These are phyloP conservation scores for Synergus itoensis DNA, from an alignment of 2,888 invertebrate species.

Conservation along the genomic window DNA sequence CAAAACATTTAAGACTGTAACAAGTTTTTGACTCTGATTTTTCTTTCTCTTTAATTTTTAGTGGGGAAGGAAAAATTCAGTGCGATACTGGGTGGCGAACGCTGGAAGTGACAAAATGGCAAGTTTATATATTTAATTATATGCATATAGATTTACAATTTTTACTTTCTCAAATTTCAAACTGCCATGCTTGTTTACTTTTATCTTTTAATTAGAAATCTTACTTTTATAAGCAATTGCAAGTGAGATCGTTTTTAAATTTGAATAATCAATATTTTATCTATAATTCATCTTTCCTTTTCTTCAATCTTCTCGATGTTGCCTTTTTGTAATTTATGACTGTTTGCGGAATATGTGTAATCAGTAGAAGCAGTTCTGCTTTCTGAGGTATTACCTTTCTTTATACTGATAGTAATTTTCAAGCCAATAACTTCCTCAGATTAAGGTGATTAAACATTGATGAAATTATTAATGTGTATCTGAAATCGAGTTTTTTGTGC, in stretches of 20 bases:
- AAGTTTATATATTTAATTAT: conserved; percentile 15
- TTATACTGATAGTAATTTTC: background rate
- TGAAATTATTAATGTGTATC: background rate
- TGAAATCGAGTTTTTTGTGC: background rate
- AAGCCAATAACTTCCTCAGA: background rate
- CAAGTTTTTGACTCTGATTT: background rate
- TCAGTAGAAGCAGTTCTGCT: background rate
- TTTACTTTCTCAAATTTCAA: background rate
- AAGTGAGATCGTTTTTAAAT: background rate
- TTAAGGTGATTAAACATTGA: background rate
- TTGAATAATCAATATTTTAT: background rate
- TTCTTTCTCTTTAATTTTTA: conserved; percentile 17
- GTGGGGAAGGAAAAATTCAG: conserved; percentile 17
- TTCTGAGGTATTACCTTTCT: background rate
- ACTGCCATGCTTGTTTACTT: background rate
- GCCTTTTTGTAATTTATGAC: background rate
- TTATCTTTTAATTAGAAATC: background rate
- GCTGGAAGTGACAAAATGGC: conserved; percentile 15
- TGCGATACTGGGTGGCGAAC: conserved; percentile 17
- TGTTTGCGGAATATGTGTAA: background rate
- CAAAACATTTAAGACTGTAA: background rate
- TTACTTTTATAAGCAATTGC: background rate
- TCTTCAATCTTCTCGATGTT: background rate
- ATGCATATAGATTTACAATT: background rate
- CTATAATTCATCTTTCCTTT: background rate